Conservation (phyloP, 1,140 invertebrate genomes). For the Ericerus pela region DNA sequence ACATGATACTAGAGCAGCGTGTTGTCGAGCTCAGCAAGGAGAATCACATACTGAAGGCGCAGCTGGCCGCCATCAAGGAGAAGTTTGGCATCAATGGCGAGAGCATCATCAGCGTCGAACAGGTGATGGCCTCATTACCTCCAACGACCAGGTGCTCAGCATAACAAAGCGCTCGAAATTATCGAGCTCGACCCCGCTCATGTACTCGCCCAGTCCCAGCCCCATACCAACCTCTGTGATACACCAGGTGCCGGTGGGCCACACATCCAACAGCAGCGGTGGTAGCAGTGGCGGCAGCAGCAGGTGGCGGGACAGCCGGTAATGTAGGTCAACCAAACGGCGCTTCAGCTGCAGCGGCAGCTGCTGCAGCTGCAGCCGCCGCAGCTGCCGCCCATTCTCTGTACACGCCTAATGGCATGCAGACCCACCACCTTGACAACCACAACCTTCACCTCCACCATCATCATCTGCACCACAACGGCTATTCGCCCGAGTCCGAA, state of each 20-base stretch:
- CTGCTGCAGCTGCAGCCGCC: constrained; percentile 35
- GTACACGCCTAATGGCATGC: too few relatives aligned
- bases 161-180: constrained; percentile 66
- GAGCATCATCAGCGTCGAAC: constrained; percentile 66
- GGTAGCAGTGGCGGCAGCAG: constrained; percentile 2
- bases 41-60: constrained; percentile 82
- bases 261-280: too few relatives aligned
- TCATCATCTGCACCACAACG: constrained; percentile 19
- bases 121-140: constrained; percentile 69
- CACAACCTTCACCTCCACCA: background rate
- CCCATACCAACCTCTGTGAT: constrained; percentile 51
- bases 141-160: constrained; percentile 64
- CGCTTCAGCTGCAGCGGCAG: constrained; percentile 29
- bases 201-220: constrained; percentile 38
- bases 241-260: constrained; percentile 36
- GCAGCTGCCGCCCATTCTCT: constrained; percentile 28
- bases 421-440: constrained; percentile 18
- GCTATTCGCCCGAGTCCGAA: constrained; percentile 24
- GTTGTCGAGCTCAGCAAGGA: constrained; percentile 89
- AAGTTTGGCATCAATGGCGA: constrained; percentile 84
- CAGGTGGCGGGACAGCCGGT: constrained; percentile 28
- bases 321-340: constrained; percentile 28
- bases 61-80: constrained; percentile 80
- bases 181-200: constrained; percentile 30
- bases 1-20: constrained; percentile 87